Base-by-base conservation (phyloP, 92 coral and sea anemone species). In the Zoanthus sansibaricus region DNA sequence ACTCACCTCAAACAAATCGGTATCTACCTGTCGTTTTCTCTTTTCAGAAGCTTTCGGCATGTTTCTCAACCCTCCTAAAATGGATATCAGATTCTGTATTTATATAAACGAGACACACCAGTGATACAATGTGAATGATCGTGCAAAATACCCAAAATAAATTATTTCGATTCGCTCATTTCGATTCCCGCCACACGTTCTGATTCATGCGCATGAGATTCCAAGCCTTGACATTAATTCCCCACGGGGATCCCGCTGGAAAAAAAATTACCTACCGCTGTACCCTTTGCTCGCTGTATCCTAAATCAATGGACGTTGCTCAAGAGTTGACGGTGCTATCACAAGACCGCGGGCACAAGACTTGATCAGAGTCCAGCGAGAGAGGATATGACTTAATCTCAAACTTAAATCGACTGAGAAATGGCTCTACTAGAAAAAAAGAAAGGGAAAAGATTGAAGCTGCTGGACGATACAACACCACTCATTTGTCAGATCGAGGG, bases 31-130 rank as follows among this genome's bases (percentile, higher is more conserved):
- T 4, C 83, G 68, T 67, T 87, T 62, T 71, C 89, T 87, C 62
- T 94, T 95, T 70, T 90, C 94, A 62, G 88, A 83, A 10, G 88
- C 98, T 91, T 92, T 92, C 25, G 98, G 98, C 98, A 96, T 96
- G 48, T 15, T 86, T 7, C 2, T 9, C 12, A 72, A n/a, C n/a
- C n/a, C 64, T 15, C 18, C 1, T 2, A 58, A 58, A 58, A 15
- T 58, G 15, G 3, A 67, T 3, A 1, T 67, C 72, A 4, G 20
- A 18, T 67, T 13, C 37, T 67, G 11, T 1, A 5, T 33, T 7
- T 20, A 44, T 67, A 67, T 1, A 37, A 37, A 37, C 42, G 42
- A 2, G 42, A 37, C 42, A 37, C 42, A 2, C 42, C 42, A 37
- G 42, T 37, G 2, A 37, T 37, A 37, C 4, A 37, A 2, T 25